These are phyloP conservation scores for Cassiopea andromeda DNA, from an alignment of 30 jellyfish, hydroid and myxozoan genomes.

Conservation along the genomic window DNA sequence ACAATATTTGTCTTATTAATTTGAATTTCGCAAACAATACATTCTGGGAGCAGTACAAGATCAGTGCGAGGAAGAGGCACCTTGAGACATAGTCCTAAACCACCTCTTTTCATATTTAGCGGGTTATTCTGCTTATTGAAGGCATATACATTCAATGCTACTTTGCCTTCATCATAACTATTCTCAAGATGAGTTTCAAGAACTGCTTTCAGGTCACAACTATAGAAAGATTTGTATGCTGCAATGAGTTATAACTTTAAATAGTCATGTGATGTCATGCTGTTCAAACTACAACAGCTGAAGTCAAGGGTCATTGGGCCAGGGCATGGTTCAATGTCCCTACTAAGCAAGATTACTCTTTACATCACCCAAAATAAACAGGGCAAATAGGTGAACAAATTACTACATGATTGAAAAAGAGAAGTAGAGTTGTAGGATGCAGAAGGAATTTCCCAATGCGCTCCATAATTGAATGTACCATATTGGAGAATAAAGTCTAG, in stretches of 20 bases:
- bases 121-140: conserved; percentile 30
- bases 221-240: conserved; percentile 37
- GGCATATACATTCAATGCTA: conserved; percentile 17
- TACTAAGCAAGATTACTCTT: conserved; percentile 14
- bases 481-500: neutral
- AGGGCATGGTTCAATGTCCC: conserved; percentile 17
- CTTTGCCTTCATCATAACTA: conserved; percentile 17
- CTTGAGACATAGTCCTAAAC: conserved; percentile 22
- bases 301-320: conserved; percentile 32
- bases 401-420: neutral
- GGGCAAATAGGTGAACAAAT: neutral
- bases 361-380: conserved; percentile 5
- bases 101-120: conserved; percentile 32
- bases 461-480: neutral
- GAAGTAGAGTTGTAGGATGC: neutral
- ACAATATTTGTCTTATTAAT: no score
- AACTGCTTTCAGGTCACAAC: conserved; percentile 14
- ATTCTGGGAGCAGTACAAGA: conserved; percentile 31
- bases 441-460: neutral
- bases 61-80: conserved; percentile 40
- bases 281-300: conserved; percentile 22
- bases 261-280: conserved; percentile 16
- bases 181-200: conserved; percentile 47
- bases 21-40: neutral
- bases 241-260: conserved; percentile 18